Base-by-base conservation (phyloP, 2,113 vertebrate species). In the Strix aluco region DNA sequence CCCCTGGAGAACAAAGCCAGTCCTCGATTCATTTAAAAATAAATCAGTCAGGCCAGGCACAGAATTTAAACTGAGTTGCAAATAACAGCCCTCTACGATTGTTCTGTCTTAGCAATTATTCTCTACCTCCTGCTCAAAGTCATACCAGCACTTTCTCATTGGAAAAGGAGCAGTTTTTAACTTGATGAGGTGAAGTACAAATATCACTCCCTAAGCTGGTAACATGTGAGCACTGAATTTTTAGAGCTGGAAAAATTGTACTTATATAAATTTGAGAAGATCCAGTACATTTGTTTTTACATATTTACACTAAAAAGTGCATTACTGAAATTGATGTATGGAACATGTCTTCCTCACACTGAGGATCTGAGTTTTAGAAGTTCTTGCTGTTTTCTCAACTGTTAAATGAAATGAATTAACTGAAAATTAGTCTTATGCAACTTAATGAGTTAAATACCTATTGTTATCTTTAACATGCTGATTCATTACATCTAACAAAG, bases 401-500 rank as follows among this genome's bases (percentile, higher is more conserved):
- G 13, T 66, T 81, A 74, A 86, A 42, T 27, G 27, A 86, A 87
- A 62, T 3, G 1, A 52, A 79, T 38, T 69, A 52, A 57, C 19
- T 67, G n/a, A 54, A 85, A 90, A 61, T 38, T 17, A 92, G 40
- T 12, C 91, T 72, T 15, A 14, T 12, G 11, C 54, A 81, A 75
- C 57, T 74, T 54, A n/a, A 92, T n/a, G 54, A 81, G 70, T 90
- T 89, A 92, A 80, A 58, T 57, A 83, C 27, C 52, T 29, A 58
- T 44, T 86, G 85, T 86, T 94, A 80, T 70, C 90, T 88, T 52
- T 81, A 93, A 73, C 46, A 23, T 25, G 38, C 55, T 66, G 58
- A 89, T 78, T 91, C 94, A 92, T 66, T 87, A 71, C 51, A 59
- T 75, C 63, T 49, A 32, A 27, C 81, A 90, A 90, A 96, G 62